A percentile compares a stretch with the other conserved stretches of the same genome.
Evolutionary conservation across 2,888 invertebrate genomes (phyloP).

Genomic region (Hyposoter dolosus): DNA sequence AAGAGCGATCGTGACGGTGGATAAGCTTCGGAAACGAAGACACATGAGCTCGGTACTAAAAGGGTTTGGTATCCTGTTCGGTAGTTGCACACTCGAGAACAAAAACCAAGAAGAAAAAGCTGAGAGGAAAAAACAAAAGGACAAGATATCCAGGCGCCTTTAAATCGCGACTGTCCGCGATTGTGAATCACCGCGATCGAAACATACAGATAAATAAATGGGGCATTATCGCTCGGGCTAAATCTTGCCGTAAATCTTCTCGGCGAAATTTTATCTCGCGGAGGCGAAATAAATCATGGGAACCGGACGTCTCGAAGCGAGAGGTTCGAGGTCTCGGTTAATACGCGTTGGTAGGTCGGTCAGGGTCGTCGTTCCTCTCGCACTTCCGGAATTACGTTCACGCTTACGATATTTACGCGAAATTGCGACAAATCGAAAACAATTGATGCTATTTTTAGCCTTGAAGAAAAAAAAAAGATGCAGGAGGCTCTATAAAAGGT

Average conservation of each 20-base stretch:
- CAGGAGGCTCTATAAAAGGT: too few species aligned
- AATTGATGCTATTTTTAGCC: too few species aligned
- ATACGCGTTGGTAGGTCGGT: slow-evolving; percentile 13
- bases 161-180: slow-evolving; percentile 41
- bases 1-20: slow-evolving; percentile 63
- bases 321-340: slow-evolving; percentile 17
- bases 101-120: slow-evolving; percentile 33
- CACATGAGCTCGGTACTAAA: slow-evolving; percentile 59
- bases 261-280: slow-evolving; percentile 52
- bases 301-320: slow-evolving; percentile 54
- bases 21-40: slow-evolving; percentile 68
- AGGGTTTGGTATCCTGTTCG: slow-evolving; percentile 46
- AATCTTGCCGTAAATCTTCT: slow-evolving; percentile 70
- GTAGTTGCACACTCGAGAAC: slow-evolving; percentile 19
- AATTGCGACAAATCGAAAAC: not conserved
- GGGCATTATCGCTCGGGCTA: slow-evolving; percentile 61
- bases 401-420: not conserved
- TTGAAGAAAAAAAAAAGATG: too few species aligned
- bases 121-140: not conserved
- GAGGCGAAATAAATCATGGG: slow-evolving; percentile 55
- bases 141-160: slow-evolving; percentile 31
- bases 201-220: slow-evolving; percentile 68
- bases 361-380: not conserved
- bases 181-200: slow-evolving; percentile 63
- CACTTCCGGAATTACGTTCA: slow-evolving; percentile 8